Percentiles rank a stretch among this genome's conserved stretches.
phyloP scores from a whole-genome alignment of 2,888 invertebrate species.

The Trissonchulus latispiculum region DNA sequence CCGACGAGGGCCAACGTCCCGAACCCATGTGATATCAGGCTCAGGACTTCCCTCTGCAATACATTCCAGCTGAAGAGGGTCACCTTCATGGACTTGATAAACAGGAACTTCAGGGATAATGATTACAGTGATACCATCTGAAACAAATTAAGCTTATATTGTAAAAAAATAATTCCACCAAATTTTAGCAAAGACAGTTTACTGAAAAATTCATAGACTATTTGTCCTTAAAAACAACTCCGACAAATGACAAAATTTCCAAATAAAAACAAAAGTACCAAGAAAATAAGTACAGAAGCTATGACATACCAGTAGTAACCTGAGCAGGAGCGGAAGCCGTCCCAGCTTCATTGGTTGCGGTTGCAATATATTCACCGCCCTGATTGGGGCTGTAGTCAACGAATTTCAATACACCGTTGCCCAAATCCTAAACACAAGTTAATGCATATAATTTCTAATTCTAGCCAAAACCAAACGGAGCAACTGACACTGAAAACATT shows the following conservation, averaged over 20 bases:
- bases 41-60: conserved; percentile 37
- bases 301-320: background rate
- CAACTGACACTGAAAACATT: too few relatives aligned
- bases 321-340: background rate
- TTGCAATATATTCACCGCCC: conserved; percentile 15
- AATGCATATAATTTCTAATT: too few relatives aligned
- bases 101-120: background rate
- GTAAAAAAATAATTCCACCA: too few relatives aligned
- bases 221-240: too few relatives aligned
- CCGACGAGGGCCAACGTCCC: conserved; percentile 34
- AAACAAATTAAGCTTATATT: too few relatives aligned
- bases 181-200: too few relatives aligned
- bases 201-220: too few relatives aligned
- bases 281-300: too few relatives aligned
- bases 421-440: conserved; percentile 13
- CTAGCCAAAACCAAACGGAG: too few relatives aligned
- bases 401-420: conserved; percentile 12
- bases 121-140: background rate
- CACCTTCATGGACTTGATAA: background rate
- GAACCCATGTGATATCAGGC: conserved; percentile 38
- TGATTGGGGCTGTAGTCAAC: background rate
- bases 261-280: too few relatives aligned
- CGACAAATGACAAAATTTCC: too few relatives aligned
- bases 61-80: background rate
- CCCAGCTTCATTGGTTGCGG: conserved; percentile 9